Evolutionary conservation across 2,888 invertebrate species (phyloP).

Genomic region (Mythimna loreyi): DNA sequence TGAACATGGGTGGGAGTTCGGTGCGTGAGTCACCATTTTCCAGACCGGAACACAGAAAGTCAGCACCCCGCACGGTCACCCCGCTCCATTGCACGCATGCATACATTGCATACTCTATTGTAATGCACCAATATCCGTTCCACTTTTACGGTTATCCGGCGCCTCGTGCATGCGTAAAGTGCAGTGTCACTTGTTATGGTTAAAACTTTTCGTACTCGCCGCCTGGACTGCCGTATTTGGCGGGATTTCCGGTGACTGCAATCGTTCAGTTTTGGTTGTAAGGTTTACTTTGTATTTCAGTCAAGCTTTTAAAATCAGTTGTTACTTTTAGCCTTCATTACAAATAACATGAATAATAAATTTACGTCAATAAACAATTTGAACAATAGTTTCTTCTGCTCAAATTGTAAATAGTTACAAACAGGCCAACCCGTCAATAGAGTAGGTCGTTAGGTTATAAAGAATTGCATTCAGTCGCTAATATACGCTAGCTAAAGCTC

Average conservation of each 20-base stretch:
- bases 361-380: not conserved
- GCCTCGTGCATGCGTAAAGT: slow-evolving; percentile 67
- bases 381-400: not conserved
- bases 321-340: not conserved
- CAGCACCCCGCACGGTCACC: slow-evolving; percentile 75
- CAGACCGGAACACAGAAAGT: slow-evolving; percentile 78
- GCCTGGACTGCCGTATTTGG: slow-evolving; percentile 39
- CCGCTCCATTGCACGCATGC: slow-evolving; percentile 79
- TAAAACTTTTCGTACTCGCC: slow-evolving; percentile 51
- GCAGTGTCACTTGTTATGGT: slow-evolving; percentile 61
- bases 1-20: slow-evolving; percentile 19
- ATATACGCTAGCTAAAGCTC: not conserved
- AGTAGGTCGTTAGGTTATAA: slow-evolving; percentile 12
- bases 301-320: slow-evolving; percentile 1
- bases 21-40: slow-evolving; percentile 71
- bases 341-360: slow-evolving; percentile 6
- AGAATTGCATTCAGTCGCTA: not conserved
- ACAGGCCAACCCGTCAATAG: not conserved
- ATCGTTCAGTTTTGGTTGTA: slow-evolving; percentile 26
- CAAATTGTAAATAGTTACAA: slow-evolving; percentile 4
- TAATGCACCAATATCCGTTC: slow-evolving; percentile 85
- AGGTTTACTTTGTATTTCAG: slow-evolving; percentile 22
- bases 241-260: slow-evolving; percentile 48
- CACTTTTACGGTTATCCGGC: slow-evolving; percentile 80
- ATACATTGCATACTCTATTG: slow-evolving; percentile 74